Conservation (phyloP, 1,140 invertebrate species). For the Papilio machaon region DNA sequence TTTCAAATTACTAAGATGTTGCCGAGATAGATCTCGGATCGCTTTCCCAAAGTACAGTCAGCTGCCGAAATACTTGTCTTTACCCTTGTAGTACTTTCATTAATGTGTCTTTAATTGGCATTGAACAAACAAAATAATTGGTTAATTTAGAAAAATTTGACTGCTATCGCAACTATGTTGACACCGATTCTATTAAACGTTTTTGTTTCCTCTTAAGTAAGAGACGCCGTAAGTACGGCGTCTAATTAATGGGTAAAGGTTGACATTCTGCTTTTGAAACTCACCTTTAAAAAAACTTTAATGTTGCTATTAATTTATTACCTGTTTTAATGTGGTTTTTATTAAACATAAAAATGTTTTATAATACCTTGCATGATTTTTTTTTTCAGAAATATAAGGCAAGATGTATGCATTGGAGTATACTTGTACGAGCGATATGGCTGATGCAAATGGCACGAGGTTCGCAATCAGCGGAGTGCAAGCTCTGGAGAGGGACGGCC, state of each 20-base stretch:
- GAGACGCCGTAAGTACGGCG: too few species aligned
- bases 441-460: constrained; percentile 65
- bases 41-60: constrained; percentile 52
- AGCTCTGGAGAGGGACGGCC: constrained; percentile 37
- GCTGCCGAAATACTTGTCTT: not conserved
- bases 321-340: not conserved
- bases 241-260: too few species aligned
- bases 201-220: too few species aligned
- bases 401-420: not conserved
- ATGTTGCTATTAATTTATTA: not conserved
- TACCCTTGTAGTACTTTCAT: not conserved
- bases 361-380: not conserved
- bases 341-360: too few species aligned
- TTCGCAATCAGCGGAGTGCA: constrained; percentile 69
- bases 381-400: not conserved
- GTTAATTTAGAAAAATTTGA: too few species aligned
- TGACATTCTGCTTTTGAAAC: too few species aligned
- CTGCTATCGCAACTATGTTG: too few species aligned
- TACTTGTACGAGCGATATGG: constrained; percentile 52
- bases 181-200: not conserved
- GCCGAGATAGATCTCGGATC: constrained; percentile 49
- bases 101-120: not conserved
- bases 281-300: too few species aligned
- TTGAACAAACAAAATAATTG: too few species aligned
- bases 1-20: constrained; percentile 70